Base-by-base conservation (phyloP, 2,888 invertebrate genomes). In the Eupithecia pulchellata region DNA sequence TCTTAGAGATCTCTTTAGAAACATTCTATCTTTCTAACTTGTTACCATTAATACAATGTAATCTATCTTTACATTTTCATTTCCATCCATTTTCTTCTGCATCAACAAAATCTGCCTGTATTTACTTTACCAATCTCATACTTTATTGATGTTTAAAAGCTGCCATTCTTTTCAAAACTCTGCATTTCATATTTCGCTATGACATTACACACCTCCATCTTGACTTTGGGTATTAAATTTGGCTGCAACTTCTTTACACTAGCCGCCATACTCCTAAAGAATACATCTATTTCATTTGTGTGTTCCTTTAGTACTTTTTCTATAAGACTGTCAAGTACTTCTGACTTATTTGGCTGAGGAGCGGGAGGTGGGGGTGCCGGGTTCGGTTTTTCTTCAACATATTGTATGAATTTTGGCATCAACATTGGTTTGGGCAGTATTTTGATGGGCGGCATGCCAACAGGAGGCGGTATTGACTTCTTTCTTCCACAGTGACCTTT, bases 161-260 rank as follows among this genome's bases (percentile, higher is more conserved):
- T 81, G 68, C 81, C 71, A 68, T 83, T 89, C 75, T 90, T 93
- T 42, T 92, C 92, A 79, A 91, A 93, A 83, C 89, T 93, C 76
- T 93, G 93, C 93, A 94, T 93, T 84, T 94, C 94, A 81, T 94
- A 94, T 78, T 93, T 94, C 0, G 94, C 94, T 68, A 94, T 93
- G 6, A 94, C 93, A 84, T 92, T 94, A 74, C 94, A 94, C 27
- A 94, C 94, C 82, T 94, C 94, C 94, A 94, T 93, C 77, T 94
- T 94, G 0, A 93, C 93, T 85, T 93, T 93, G 29, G 94, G 94
- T 79, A 94, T 93, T 75, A 94, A 82, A 80, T 91, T 92, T 11
- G 94, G 94, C 73, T 92, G 93, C 77, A 94, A 80, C 76, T 94
- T 94, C 76, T 93, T 94, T 1, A 94, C 94, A 79, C 92, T 93